These are phyloP conservation scores for Parnassius orleans DNA, from an alignment of 2,888 invertebrate genomes.

Conservation along the genomic window DNA sequence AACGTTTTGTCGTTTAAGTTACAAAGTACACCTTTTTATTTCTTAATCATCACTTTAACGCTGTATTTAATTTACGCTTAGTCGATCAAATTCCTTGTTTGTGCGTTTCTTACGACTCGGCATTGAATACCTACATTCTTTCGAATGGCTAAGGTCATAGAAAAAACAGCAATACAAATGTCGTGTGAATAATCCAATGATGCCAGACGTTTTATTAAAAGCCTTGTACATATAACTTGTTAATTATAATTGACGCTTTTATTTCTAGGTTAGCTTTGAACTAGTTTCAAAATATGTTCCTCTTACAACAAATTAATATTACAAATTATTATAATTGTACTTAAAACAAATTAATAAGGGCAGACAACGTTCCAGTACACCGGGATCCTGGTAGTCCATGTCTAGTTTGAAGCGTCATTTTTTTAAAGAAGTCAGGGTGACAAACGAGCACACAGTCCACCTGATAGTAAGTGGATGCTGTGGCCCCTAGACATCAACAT, in stretches of 20 bases:
- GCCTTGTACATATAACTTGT: conserved; percentile 20
- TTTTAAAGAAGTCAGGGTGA: too few relatives aligned
- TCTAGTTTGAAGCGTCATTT: too few relatives aligned
- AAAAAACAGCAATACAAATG: conserved; percentile 12
- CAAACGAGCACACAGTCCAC: too few relatives aligned
- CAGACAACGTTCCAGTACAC: too few relatives aligned
- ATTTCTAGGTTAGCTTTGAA: conserved; percentile 5
- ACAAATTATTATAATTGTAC: too few relatives aligned
- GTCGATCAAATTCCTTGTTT: conserved; percentile 1
- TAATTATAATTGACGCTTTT: conserved; percentile 5
- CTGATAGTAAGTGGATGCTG: too few relatives aligned
- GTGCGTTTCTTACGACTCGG: conserved; percentile 12
- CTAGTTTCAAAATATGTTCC: conserved; percentile 13
- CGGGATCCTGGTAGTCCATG: too few relatives aligned
- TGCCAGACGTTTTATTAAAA: conserved; percentile 18
- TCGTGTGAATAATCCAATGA: conserved; percentile 24
- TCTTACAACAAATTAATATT: conserved; percentile 4
- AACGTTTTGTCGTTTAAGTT: too few relatives aligned
- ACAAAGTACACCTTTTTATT: too few relatives aligned
- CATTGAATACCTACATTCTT: conserved; percentile 21
- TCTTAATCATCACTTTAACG: background rate
- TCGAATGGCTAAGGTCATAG: conserved; percentile 24
- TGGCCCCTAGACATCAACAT: too few relatives aligned
- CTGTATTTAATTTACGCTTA: conserved; percentile 1
- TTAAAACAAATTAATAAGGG: too few relatives aligned